Evolutionary conservation across 2,113 vertebrate genomes (phyloP).

Genomic region (Malurus alboscapulatus): DNA sequence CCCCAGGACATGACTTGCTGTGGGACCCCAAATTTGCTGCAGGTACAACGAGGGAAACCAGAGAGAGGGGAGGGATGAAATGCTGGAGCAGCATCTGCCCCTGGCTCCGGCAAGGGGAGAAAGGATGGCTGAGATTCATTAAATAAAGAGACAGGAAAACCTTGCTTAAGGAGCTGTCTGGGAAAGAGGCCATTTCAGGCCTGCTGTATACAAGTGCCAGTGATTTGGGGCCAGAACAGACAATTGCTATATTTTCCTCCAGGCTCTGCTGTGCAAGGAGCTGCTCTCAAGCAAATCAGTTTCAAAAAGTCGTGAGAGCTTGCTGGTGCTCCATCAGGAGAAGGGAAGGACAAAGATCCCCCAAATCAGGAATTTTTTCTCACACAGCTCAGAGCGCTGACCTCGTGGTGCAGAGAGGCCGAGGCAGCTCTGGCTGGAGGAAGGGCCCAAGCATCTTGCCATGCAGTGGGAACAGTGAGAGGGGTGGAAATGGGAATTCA

Average conservation of each 20-base stretch:
- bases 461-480: background rate
- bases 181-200: constrained; percentile 57
- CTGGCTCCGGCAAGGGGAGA: background rate
- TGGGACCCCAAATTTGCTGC: background rate
- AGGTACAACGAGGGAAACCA: background rate
- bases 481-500: background rate
- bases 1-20: background rate
- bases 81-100: constrained; percentile 11
- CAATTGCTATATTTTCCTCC: constrained; percentile 1
- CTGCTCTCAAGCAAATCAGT: background rate
- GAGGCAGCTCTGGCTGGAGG: background rate
- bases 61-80: background rate
- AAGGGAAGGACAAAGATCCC: background rate
- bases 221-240: constrained; percentile 34
- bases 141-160: constrained; percentile 51
- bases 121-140: constrained; percentile 55
- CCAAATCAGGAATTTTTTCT: background rate
- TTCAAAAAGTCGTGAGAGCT: background rate
- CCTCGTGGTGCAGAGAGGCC: fast-evolving
- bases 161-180: constrained; percentile 49
- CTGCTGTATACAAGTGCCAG: constrained; percentile 12
- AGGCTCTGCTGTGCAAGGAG: background rate
- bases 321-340: background rate
- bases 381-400: background rate
- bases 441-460: fast-evolving